Conservation (phyloP, 2,113 vertebrate species). For the Sapajus apella region DNA sequence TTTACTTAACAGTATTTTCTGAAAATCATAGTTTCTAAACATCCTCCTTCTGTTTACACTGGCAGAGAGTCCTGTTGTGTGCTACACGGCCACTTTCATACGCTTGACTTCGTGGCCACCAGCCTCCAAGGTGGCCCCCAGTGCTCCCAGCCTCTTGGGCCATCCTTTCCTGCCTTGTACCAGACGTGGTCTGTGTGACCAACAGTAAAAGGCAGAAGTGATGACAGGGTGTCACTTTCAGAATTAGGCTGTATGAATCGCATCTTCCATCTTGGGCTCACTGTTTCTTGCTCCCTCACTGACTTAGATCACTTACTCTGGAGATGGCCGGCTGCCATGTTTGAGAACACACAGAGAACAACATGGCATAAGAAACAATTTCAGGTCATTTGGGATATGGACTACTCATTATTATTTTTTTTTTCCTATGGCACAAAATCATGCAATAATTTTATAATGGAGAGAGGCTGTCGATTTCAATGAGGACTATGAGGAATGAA, state of each 20-base stretch:
- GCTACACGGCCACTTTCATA: background rate
- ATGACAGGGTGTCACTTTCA: background rate
- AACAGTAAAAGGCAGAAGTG: background rate
- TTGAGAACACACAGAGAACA: background rate
- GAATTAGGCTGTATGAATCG: background rate
- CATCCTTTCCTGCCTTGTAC: too few relatives aligned
- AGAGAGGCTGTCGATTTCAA: too few relatives aligned
- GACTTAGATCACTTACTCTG: background rate
- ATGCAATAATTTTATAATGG: background rate
- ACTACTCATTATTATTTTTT: background rate
- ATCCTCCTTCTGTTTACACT: too few relatives aligned
- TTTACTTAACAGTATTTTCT: background rate
- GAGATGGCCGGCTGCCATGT: background rate
- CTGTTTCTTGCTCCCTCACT: background rate
- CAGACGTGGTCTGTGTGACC: background rate
- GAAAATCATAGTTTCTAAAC: background rate
- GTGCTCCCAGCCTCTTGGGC: too few relatives aligned
- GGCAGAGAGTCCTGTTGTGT: background rate
- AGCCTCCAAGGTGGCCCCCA: accelerated
- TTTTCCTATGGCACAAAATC: background rate
- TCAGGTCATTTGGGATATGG: background rate
- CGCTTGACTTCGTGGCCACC: background rate
- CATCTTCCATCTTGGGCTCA: background rate
- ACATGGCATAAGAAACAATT: background rate
- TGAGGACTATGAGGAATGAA: background rate